Base-by-base conservation (phyloP, 1,140 invertebrate genomes). In the Drosophila kepulauana region DNA sequence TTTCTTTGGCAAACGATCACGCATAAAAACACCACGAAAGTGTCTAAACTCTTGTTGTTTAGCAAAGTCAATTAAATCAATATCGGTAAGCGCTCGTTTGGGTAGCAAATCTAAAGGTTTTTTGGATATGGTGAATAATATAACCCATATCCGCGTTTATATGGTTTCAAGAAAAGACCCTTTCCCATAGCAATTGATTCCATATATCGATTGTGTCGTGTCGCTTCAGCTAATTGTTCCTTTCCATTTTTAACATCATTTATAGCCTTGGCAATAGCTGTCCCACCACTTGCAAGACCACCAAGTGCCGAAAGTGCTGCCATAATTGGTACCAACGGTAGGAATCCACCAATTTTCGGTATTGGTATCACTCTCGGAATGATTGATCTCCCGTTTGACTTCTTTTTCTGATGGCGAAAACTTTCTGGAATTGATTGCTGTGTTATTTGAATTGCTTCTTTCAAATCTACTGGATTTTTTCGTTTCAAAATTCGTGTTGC, bases 281-380 rank as follows among this genome's bases (percentile, higher is more conserved):
- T 15, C 28, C 79, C 76, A 20, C 81, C 79, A 16, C 62, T 78
- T 30, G 76, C 51, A 59, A 78, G 51, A 62, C 63, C 59, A 15
- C 69, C 75, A 35, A 78, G 28, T 7, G 69, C 92, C 33, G 79
- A 87, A 41, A 93, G 64, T 51, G 85, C 91, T 7, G 91, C 89
- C 74, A 92, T 88, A 67, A 93, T 81, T 46, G 92, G 92, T 33
- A 93, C 69, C 13, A 78, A 33, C 51, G 89, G 89, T 65, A 93
- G 64, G 68, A 92, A 41, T 33, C 87, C 88, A 33, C 92, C 91
- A 49, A 70, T 79, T 84, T 92, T 93, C 1, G 90, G 79, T 43
- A 93, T 54, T 25, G 82, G 78, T 46, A 93, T 91, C 51, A 92
- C 48, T 59, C 92, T 79, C 3, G 89, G 91, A 49, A 81, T 73